Evolutionary conservation across 2,888 invertebrate genomes (phyloP), one percentile per base, ranked within the genome.

Genomic region (Agrenia bidenticulata): DNA sequence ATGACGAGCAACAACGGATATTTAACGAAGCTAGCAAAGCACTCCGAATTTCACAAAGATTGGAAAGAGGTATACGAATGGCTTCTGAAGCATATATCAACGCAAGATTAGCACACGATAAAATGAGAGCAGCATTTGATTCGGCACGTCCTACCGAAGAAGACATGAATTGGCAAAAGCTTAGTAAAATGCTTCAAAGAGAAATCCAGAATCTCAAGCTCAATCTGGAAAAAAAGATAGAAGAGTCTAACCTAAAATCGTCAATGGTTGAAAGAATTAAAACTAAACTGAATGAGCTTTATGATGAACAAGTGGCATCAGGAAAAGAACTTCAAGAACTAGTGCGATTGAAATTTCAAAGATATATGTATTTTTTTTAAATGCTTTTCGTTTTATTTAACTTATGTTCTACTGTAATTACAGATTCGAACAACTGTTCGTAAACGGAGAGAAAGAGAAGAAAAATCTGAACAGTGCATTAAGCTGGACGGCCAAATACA

Each of bases 381-480:
- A n/a, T n/a, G n/a, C n/a, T n/a, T n/a, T n/a, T n/a, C n/a, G n/a
- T n/a, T n/a, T n/a, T n/a, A n/a, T n/a, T n/a, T n/a, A n/a, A n/a
- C n/a, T n/a, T n/a, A n/a, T n/a, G n/a, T n/a, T n/a, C n/a, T n/a
- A n/a, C n/a, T n/a, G n/a, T n/a, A n/a, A n/a, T n/a, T 49, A 9
- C 24, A 73, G 71, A 72, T 75, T 32, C 61, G 73, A 49, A 45
- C 57, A 4, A 73, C 72, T 0, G 70, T 70, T 4, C 41, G 68
- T n/a, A 73, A 73, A 49, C 64, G 75, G 2, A 51, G 73, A 17
- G 73, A 73, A 51, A 59, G 73, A 51, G 69, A 75, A 42, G 73
- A 75, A 56, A 75, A 75, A 41, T 70, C 73, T 1, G 73, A 70
- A 24, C 73, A 73, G 39, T 75, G 75, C 37, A 70, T 75, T 11